Base-by-base conservation (phyloP, 1,140 invertebrate species). In the Laupala kohalensis region DNA sequence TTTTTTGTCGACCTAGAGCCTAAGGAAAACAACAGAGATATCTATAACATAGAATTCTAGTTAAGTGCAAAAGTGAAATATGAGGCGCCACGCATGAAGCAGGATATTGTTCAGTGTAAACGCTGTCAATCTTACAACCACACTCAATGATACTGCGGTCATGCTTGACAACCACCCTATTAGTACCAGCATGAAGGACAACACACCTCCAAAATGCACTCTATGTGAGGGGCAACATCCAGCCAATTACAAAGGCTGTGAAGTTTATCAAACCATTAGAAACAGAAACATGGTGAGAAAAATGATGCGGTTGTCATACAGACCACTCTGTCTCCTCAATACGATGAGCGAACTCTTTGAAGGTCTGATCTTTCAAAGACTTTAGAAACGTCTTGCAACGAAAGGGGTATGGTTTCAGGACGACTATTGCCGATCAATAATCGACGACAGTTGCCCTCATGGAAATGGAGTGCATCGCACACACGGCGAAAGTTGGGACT, bases 111-210 rank as follows among this genome's bases (percentile, higher is more conserved):
- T 12, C 80, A 81, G 73, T 81, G 79, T 66, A 72, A 69, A 19
- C 73, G 76, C 12, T 81, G 79, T 70, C 79, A 82, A 75, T 62
- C 72, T 29, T 81, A 76, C 71, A 80, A 82, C n/a, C n/a, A n/a
- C 67, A 78, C 78, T 6, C 77, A 79, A 74, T 66, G 69, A 6
- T 78, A 80, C 64, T 81, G 79, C 64, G 72, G 37, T 9, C 76
- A 74, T 67, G 25, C 68, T 67, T 72, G 15, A 37, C 6, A 15
- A 37, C 15, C 30, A 37, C 30, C 30, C 30, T 15, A 37, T 15
- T 37, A 37, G 30, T 37, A 6, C 6, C 30, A 83, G 81, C 76
- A 77, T 64, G 27, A 79, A 79, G 75, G 30, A 64, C 73, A 67
- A 77, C 67, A 73, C 71, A 4, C 76, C 77, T 68, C 75, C 77